phyloP scores from a whole-genome alignment of 2,888 invertebrate species.

The Gordius sp. region DNA sequence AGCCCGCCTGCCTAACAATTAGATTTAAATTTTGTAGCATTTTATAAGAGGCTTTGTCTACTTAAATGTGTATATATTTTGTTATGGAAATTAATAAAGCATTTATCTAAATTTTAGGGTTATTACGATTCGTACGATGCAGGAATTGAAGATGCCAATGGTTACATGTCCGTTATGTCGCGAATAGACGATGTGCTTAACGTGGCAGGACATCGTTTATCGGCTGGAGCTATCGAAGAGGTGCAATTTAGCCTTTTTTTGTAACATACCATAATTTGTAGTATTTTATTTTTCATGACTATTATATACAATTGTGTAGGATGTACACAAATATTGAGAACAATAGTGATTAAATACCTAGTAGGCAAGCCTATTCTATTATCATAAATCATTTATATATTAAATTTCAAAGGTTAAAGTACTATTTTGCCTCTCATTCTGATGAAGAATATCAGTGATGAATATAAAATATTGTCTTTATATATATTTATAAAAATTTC shows the following conservation, averaged over 20 bases:
- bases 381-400: too few species aligned
- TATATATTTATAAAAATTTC: neutral
- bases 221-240: conserved; percentile 64
- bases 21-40: too few species aligned
- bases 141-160: conserved; percentile 53
- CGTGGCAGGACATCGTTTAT: conserved; percentile 67
- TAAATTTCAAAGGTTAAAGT: too few species aligned
- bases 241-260: conserved; percentile 21
- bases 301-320: too few species aligned
- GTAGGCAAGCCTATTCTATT: too few species aligned
- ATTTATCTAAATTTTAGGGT: conserved; percentile 43
- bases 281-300: neutral
- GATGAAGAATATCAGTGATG: neutral
- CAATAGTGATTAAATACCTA: too few species aligned
- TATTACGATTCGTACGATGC: conserved; percentile 85
- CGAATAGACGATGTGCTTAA: conserved; percentile 80
- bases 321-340: too few species aligned
- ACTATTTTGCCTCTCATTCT: too few species aligned
- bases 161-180: conserved; percentile 61
- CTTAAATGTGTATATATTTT: neutral
- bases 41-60: too few species aligned
- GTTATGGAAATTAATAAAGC: too few species aligned
- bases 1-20: too few species aligned
- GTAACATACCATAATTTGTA: neutral
- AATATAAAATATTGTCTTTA: neutral